Evolutionary conservation across 2,113 vertebrate genomes (phyloP).

Genomic region (Nannobrachium achirus): DNA sequence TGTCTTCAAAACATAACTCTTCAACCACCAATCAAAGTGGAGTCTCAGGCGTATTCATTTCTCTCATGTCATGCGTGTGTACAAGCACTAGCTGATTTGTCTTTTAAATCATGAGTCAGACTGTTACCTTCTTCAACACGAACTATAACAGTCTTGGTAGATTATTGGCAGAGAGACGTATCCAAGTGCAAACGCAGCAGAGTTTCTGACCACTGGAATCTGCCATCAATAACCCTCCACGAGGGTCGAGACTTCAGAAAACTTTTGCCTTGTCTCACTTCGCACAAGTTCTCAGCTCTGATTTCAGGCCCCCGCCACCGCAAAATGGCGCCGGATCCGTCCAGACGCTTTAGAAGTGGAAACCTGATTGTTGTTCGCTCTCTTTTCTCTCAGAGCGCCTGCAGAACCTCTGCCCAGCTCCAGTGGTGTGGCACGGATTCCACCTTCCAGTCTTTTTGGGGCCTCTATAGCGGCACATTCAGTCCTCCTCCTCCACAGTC

Average conservation of each 20-base stretch:
- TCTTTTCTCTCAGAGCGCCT: neutral
- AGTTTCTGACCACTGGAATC: constrained; percentile 14
- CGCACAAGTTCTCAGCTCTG: constrained; percentile 16
- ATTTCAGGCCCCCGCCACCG: neutral
- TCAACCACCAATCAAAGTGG: too few species aligned
- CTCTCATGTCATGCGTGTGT: too few species aligned
- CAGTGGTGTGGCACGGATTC: constrained; percentile 3
- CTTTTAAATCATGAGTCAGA: neutral
- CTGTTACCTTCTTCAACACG: neutral
- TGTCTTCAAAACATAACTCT: too few species aligned
- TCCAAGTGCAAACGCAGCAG: constrained; percentile 15
- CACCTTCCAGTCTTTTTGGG: neutral
- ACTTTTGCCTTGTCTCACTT: neutral
- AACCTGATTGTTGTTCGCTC: constrained; percentile 5
- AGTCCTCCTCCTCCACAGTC: neutral
- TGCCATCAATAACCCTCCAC: constrained; percentile 19
- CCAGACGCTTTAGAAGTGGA: constrained; percentile 5
- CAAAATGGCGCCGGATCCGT: neutral
- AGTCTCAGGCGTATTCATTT: too few species aligned
- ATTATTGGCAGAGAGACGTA: neutral
- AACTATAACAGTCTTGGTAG: constrained; percentile 3
- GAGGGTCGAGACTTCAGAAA: constrained; percentile 14
- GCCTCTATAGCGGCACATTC: neutral
- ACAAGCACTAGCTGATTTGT: neutral
- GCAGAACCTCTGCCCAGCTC: neutral